These are phyloP conservation scores for Sphaerodactylus townsendi DNA, from an alignment of 2,113 vertebrate genomes.

Conservation along the genomic window DNA sequence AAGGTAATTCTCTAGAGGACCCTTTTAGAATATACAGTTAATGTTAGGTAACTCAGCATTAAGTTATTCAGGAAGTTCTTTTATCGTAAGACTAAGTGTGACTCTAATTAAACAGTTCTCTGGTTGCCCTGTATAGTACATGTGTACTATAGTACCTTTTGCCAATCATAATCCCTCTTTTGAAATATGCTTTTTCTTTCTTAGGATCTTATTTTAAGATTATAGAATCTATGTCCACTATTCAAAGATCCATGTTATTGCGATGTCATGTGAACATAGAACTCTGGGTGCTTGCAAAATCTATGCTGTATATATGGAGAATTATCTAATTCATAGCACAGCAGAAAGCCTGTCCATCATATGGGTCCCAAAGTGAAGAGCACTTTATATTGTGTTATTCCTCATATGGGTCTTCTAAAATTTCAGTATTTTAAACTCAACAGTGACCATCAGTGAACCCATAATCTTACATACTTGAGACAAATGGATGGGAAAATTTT, in stretches of 20 bases:
- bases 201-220: not conserved
- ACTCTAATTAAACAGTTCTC: constrained; percentile 29
- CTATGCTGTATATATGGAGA: not conserved
- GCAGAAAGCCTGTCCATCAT: too few relatives aligned
- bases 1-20: constrained; percentile 48
- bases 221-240: not conserved
- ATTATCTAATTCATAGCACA: not conserved
- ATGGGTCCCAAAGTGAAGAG: too few relatives aligned
- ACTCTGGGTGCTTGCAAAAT: not conserved
- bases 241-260: not conserved
- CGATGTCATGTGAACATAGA: not conserved
- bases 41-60: constrained; percentile 63
- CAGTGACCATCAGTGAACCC: too few relatives aligned
- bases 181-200: not conserved
- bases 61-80: constrained; percentile 58
- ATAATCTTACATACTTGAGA: too few relatives aligned
- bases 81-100: constrained; percentile 38
- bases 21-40: constrained; percentile 58
- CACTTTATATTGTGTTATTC: not conserved
- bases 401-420: not conserved
- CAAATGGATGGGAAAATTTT: too few relatives aligned
- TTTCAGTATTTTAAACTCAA: not conserved
- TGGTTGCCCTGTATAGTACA: constrained; percentile 15
- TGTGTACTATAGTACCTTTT: constrained; percentile 16
- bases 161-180: not conserved